A percentile compares a stretch with the other conserved stretches of the same genome.
Evolutionary conservation across 2,113 vertebrate species (phyloP).

Genomic region (Toxostoma redivivum): DNA sequence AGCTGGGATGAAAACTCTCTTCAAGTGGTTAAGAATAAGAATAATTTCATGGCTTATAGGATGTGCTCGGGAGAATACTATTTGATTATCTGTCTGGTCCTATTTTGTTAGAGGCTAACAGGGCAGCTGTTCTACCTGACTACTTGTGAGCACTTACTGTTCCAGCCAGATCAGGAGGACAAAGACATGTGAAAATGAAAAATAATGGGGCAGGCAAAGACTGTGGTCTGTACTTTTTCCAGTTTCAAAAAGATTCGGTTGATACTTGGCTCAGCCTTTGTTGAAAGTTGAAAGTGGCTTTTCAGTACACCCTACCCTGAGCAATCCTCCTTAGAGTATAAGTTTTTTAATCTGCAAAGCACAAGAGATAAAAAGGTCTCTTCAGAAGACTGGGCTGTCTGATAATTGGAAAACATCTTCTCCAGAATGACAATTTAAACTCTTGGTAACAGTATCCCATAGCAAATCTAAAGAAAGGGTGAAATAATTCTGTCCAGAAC

Average conservation of each 20-base stretch:
- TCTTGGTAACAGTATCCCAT: background rate
- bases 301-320: background rate
- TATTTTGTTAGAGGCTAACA: constrained; percentile 24
- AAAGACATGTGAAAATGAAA: constrained; percentile 52
- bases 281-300: constrained; percentile 35
- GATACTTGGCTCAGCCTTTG: constrained; percentile 19
- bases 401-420: constrained; percentile 9
- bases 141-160: constrained; percentile 32
- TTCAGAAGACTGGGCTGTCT: background rate
- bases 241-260: background rate
- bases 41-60: background rate
- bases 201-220: constrained; percentile 46
- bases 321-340: background rate
- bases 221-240: constrained; percentile 5
- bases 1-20: background rate
- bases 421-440: background rate
- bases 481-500: background rate
- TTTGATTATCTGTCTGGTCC: constrained; percentile 34
- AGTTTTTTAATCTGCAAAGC: constrained; percentile 26
- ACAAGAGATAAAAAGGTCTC: constrained; percentile 10
- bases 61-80: background rate
- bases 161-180: constrained; percentile 43
- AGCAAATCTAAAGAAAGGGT: background rate
- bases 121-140: background rate
- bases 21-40: background rate